phyloP scores from a whole-genome alignment of 1,140 invertebrate genomes.

The Physella acuta region DNA sequence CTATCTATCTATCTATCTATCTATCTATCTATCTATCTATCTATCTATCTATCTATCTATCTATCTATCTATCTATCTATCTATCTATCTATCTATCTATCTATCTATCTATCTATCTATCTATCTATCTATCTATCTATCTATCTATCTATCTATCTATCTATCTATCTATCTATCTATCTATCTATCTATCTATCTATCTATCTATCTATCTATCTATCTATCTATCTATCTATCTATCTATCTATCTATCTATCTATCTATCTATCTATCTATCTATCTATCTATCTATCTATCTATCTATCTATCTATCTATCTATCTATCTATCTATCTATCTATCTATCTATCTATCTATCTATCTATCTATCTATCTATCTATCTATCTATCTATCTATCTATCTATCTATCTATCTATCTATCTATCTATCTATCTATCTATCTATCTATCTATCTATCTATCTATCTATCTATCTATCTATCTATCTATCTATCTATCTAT shows the following conservation, averaged over 20 bases:
- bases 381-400: slow-evolving; percentile 4
- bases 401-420: slow-evolving; percentile 4
- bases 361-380: neutral
- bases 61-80: too few relatives aligned
- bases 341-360: neutral
- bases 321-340: neutral
- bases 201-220: slow-evolving; percentile 4
- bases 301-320: neutral
- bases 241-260: slow-evolving; percentile 4
- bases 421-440: slow-evolving; percentile 4
- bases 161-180: too few relatives aligned
- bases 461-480: slow-evolving; percentile 4
- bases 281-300: neutral
- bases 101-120: too few relatives aligned
- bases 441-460: slow-evolving; percentile 4
- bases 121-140: too few relatives aligned
- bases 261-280: neutral
- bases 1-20: too few relatives aligned
- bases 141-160: too few relatives aligned
- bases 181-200: slow-evolving; percentile 4
- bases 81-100: too few relatives aligned
- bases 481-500: slow-evolving; percentile 4
- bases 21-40: too few relatives aligned
- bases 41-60: too few relatives aligned
- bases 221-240: slow-evolving; percentile 4